phyloP scores from a whole-genome alignment of 2,888 invertebrate species.

The Ophion ellenae region DNA sequence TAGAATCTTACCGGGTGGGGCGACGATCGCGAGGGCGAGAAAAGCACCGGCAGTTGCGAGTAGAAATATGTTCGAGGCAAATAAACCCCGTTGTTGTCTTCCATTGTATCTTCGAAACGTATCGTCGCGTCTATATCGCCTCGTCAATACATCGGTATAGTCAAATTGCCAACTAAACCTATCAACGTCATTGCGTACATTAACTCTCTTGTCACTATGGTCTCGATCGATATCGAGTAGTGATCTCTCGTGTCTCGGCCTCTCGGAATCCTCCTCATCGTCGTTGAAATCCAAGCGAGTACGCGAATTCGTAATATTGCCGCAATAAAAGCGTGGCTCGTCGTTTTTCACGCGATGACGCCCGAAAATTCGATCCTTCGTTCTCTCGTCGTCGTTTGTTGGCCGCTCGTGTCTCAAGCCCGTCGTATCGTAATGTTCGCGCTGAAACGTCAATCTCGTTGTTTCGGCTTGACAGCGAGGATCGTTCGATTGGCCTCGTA shows the following conservation, averaged over 20 bases:
- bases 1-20: conserved; percentile 76
- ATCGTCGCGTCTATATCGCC: conserved; percentile 46
- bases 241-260: conserved; percentile 34
- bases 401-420: background rate
- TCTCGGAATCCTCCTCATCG: conserved; percentile 12
- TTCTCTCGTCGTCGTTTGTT: background rate
- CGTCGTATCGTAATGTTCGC: background rate
- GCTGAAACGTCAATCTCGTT: conserved; percentile 19
- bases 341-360: conserved; percentile 34
- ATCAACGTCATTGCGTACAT: conserved; percentile 26
- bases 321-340: background rate
- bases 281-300: conserved; percentile 11
- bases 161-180: conserved; percentile 56
- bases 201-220: conserved; percentile 21
- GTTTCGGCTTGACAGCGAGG: background rate
- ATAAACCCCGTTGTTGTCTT: conserved; percentile 51
- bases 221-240: conserved; percentile 1
- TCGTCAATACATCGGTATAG: conserved; percentile 44
- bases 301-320: too few species aligned
- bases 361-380: conserved; percentile 35
- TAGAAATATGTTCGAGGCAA: conserved; percentile 65
- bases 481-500: background rate
- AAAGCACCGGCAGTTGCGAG: conserved; percentile 77
- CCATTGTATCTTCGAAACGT: conserved; percentile 49
- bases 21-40: conserved; percentile 77